A percentile compares a stretch with the other conserved stretches of the same genome.
phyloP scores from a whole-genome alignment of 2,113 vertebrate genomes.

The Percina caprodes region DNA sequence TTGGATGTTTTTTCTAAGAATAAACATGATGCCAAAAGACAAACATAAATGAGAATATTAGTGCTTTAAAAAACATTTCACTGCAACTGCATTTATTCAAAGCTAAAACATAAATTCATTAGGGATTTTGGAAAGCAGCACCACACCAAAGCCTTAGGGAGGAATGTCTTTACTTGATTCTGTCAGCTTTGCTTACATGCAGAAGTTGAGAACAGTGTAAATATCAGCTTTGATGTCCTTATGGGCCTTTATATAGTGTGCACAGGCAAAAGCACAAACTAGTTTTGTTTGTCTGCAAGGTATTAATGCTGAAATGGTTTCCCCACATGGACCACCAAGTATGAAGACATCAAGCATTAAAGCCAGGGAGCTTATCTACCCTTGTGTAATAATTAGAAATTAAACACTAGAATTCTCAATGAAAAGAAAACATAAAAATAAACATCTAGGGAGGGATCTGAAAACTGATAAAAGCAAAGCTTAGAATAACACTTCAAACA shows the following conservation, averaged over 20 bases:
- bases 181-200: slow-evolving; percentile 31
- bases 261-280: slow-evolving; percentile 11
- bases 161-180: background rate
- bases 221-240: slow-evolving; percentile 2
- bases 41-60: background rate
- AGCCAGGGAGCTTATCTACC: slow-evolving; percentile 46
- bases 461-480: slow-evolving; percentile 48
- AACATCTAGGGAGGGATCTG: slow-evolving; percentile 28
- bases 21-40: background rate
- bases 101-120: slow-evolving; percentile 4
- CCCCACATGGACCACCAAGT: slow-evolving; percentile 33
- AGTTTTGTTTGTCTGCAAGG: slow-evolving; percentile 15
- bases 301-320: slow-evolving; percentile 14
- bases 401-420: slow-evolving; percentile 42
- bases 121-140: slow-evolving; percentile 13
- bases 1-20: background rate
- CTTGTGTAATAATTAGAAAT: slow-evolving; percentile 62
- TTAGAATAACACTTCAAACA: slow-evolving; percentile 26
- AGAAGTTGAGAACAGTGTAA: slow-evolving; percentile 5
- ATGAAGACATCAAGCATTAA: slow-evolving; percentile 60
- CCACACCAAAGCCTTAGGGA: background rate
- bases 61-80: background rate
- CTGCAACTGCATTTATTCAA: slow-evolving; percentile 5
- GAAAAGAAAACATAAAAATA: slow-evolving; percentile 41
- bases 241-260: slow-evolving; percentile 9